Evolutionary conservation across 2,113 vertebrate genomes (phyloP).

Genomic region (Stegastes partitus): DNA sequence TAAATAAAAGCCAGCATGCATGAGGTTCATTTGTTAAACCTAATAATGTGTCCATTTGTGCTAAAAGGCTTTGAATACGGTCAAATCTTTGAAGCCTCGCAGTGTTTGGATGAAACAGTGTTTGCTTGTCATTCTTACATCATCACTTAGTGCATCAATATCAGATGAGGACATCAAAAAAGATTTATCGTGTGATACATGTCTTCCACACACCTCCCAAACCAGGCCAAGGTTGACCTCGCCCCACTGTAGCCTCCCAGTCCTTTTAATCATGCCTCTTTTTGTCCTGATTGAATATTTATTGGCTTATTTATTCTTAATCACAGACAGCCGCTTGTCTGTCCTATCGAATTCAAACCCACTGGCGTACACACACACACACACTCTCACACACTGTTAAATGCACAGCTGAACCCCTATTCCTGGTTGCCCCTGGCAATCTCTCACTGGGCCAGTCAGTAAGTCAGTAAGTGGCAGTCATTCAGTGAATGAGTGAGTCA

Average conservation of each 20-base stretch:
- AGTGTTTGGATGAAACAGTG: slow-evolving; percentile 21
- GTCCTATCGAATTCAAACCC: slow-evolving; percentile 32
- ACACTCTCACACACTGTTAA: slow-evolving; percentile 39
- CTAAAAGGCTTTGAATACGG: slow-evolving; percentile 36
- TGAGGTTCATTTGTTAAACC: slow-evolving; percentile 20
- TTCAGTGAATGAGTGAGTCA: slow-evolving; percentile 6
- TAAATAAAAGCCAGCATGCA: not conserved
- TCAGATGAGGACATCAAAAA: slow-evolving; percentile 62
- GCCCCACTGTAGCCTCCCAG: slow-evolving; percentile 14
- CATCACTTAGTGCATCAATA: slow-evolving; percentile 48
- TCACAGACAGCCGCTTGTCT: slow-evolving; percentile 72
- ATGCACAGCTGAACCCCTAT: slow-evolving; percentile 67
- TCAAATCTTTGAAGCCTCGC: slow-evolving; percentile 36
- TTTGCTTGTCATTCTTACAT: slow-evolving; percentile 35
- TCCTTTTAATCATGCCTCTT: slow-evolving; percentile 71
- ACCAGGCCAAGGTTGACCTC: slow-evolving; percentile 18
- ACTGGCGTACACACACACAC: slow-evolving; percentile 9
- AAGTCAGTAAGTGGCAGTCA: slow-evolving; percentile 43
- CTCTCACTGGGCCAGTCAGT: slow-evolving; percentile 40
- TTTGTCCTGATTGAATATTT: slow-evolving; percentile 81
- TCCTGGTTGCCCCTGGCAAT: slow-evolving; percentile 49
- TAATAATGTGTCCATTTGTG: slow-evolving; percentile 44
- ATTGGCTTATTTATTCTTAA: slow-evolving; percentile 84
- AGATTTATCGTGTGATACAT: slow-evolving; percentile 52
- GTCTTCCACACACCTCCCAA: slow-evolving; percentile 20